Base-by-base conservation (phyloP, 2,888 invertebrate genomes). In the Cryptus armator region DNA sequence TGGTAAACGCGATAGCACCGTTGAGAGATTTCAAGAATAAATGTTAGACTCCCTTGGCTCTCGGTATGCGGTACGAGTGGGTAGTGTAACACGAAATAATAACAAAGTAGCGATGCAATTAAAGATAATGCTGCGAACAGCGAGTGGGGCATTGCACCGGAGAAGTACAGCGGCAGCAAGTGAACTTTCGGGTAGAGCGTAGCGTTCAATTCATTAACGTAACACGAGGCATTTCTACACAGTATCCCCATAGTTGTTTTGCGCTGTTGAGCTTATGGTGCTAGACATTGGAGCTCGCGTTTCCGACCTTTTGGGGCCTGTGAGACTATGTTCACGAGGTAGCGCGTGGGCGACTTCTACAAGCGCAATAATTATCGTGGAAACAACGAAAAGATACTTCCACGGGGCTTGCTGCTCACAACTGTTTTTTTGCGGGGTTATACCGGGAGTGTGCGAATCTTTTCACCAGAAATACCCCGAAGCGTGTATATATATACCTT, bases 181-280 rank as follows among this genome's bases (percentile, higher is more conserved):
- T 87, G 70, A 87, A 87, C 86, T 86, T 86, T 84, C 72, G 67
- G 72, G 70, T 56, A 74, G 70, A 78, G 59, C 71, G 64, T 68
- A 19, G 76, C 84, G 86, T 86, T 86, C 88, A 86, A 88, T 87
- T 88, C 86, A 88, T 88, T 88, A 88, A 88, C 85, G 86, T 83
- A 87, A 87, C 88, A 87, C 81, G 86, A 80, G 74, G 78, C 85
- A 86, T 88, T 88, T 81, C 86, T 79, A 79, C 74, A 64, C 71
- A 67, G 76, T 51, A 62, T 66, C 43, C 37, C 19, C 70, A 44
- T 24, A 43, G 59, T 51, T 51, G 48, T 77, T 76, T 72, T 51
- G 59, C 71, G 24, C 29, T 48, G 62, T 67, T 64, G 43, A 64
- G 72, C 83, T 75, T 51, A 37, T 56, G 68, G 16, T 72, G 77